Evolutionary conservation across 2,113 vertebrate genomes (phyloP).

Genomic region (Alaudala cheleensis): DNA sequence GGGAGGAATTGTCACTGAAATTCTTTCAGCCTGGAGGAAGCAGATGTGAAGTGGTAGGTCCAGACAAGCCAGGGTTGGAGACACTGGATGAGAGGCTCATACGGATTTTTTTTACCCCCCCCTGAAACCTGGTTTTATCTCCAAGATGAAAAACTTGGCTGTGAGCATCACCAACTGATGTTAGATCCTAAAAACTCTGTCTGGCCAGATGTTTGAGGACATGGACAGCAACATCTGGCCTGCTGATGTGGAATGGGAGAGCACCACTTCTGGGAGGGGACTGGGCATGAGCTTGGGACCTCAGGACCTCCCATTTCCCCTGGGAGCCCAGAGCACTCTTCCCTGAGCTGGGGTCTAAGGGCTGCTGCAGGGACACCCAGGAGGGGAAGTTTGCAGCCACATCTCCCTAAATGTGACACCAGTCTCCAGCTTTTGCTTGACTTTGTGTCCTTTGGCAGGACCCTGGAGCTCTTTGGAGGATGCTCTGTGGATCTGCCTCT

Average conservation of each 20-base stretch:
- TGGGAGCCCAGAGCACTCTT: neutral
- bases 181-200: neutral
- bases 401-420: neutral
- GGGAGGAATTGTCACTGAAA: neutral
- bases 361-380: neutral
- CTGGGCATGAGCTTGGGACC: neutral
- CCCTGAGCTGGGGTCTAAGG: neutral
- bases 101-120: fast-evolving
- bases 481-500: neutral
- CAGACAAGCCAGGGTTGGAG: neutral
- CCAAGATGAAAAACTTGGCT: neutral
- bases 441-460: neutral
- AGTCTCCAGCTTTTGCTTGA: fast-evolving
- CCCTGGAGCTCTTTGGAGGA: neutral
- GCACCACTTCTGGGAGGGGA: fast-evolving
- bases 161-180: neutral
- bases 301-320: fast-evolving
- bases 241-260: neutral
- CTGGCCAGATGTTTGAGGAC: neutral
- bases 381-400: neutral
- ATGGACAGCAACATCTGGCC: neutral
- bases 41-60: neutral
- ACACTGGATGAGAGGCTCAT: neutral
- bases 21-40: neutral
- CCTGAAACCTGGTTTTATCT: neutral